A percentile compares a stretch with the other conserved stretches of the same genome.
phyloP scores from a whole-genome alignment of 2,797 vertebrate species.

The Potorous gilbertii region DNA sequence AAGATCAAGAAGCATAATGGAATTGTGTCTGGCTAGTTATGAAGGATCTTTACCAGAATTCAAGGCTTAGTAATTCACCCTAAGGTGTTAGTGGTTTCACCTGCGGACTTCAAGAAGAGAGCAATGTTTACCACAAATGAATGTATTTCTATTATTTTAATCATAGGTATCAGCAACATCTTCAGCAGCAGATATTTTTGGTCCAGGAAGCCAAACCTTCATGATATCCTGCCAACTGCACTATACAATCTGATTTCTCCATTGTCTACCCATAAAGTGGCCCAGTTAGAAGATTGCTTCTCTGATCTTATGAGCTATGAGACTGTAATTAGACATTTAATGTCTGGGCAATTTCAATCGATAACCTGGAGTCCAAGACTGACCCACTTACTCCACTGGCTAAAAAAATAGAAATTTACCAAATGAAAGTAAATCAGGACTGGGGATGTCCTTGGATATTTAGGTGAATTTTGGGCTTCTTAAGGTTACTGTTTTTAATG shows the following conservation, averaged over 20 bases:
- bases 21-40: background rate
- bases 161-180: slow-evolving; percentile 18
- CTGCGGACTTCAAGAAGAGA: background rate
- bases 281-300: background rate
- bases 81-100: background rate
- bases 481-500: background rate
- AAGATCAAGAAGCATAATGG: background rate
- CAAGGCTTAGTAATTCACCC: background rate
- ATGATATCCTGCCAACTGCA: background rate
- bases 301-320: background rate
- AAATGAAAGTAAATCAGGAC: background rate
- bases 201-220: background rate
- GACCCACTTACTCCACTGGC: background rate
- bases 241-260: background rate
- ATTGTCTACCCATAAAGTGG: background rate
- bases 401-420: slow-evolving; percentile 31
- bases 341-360: slow-evolving; percentile 4
- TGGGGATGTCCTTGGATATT: background rate
- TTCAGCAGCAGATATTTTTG: background rate
- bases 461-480: background rate
- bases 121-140: background rate
- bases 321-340: slow-evolving; percentile 19
- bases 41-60: background rate
- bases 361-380: slow-evolving; percentile 21
- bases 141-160: background rate